Conservation (phyloP, 2,888 invertebrate genomes). For the Diploptera punctata region DNA sequence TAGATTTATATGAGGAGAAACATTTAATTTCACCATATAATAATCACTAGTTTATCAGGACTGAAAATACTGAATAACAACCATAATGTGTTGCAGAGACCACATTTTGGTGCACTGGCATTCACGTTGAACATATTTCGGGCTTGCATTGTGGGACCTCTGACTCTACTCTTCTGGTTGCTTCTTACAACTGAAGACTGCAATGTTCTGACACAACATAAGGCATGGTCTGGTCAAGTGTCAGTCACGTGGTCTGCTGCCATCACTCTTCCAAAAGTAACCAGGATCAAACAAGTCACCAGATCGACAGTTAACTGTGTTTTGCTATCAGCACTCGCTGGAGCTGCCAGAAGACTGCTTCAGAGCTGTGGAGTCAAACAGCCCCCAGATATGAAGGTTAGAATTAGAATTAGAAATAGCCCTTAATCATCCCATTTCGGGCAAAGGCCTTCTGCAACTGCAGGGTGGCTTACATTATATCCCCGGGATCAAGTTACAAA, state of each 20-base stretch:
- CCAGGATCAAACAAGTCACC: conserved; percentile 53
- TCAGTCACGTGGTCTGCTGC: conserved; percentile 57
- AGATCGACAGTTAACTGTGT: conserved; percentile 61
- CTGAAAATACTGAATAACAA: too few species aligned
- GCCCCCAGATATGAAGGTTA: conserved; percentile 58
- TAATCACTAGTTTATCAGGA: too few species aligned
- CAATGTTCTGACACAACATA: conserved; percentile 53
- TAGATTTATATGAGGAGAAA: too few species aligned
- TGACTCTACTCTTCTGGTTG: conserved; percentile 58
- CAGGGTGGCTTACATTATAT: too few species aligned
- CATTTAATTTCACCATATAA: too few species aligned
- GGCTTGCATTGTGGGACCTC: conserved; percentile 58
- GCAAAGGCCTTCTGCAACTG: too few species aligned
- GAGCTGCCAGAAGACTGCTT: conserved; percentile 57
- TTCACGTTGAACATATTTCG: conserved; percentile 55
- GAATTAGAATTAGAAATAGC: too few species aligned
- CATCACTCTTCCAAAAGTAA: conserved; percentile 54
- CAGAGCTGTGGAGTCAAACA: conserved; percentile 58
- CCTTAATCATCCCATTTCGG: too few species aligned
- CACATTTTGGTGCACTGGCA: conserved; percentile 54
- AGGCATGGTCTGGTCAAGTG: conserved; percentile 41
- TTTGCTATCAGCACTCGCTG: conserved; percentile 59
- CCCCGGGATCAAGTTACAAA: too few species aligned
- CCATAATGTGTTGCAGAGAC: conserved; percentile 50
- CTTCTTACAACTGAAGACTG: conserved; percentile 54